phyloP scores from a whole-genome alignment of 2,113 vertebrate species.

The Microcebus jonahi region DNA sequence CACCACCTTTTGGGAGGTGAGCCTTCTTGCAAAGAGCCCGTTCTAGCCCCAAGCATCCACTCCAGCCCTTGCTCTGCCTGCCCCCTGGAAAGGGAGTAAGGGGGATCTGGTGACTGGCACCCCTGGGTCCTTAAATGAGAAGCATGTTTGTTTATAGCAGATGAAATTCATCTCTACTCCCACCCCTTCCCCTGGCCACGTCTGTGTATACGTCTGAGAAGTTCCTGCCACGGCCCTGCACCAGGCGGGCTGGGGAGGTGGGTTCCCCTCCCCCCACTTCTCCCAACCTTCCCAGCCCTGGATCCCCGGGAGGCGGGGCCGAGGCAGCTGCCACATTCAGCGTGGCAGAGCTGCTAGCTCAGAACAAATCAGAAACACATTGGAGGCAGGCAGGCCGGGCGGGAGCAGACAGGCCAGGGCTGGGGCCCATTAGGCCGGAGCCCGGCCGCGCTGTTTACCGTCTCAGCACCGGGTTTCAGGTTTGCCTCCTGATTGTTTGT shows the following conservation, averaged over 20 bases:
- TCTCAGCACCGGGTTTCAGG: conserved; percentile 75
- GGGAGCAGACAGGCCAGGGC: conserved; percentile 75
- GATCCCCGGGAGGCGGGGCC: conserved; percentile 65
- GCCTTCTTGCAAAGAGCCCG: neutral
- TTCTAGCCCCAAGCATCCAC: neutral
- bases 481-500: conserved; percentile 79
- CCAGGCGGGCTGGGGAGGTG: conserved; percentile 55
- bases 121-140: conserved; percentile 74
- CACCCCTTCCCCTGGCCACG: neutral
- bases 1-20: neutral
- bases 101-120: conserved; percentile 53
- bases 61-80: conserved; percentile 21
- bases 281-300: conserved; percentile 74
- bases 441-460: conserved; percentile 63
- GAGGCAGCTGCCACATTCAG: conserved; percentile 74
- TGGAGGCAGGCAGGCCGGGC: conserved; percentile 71
- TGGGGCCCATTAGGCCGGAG: conserved; percentile 80
- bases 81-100: conserved; percentile 43
- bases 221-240: conserved; percentile 68
- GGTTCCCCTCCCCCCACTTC: conserved; percentile 50
- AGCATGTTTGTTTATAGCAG: conserved; percentile 78
- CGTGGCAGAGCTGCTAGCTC: conserved; percentile 71
- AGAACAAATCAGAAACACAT: conserved; percentile 82
- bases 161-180: conserved; percentile 64
- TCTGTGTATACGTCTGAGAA: conserved; percentile 70